These are phyloP conservation scores for Amiota minor DNA, from an alignment of 2,888 invertebrate species.

Conservation along the genomic window DNA sequence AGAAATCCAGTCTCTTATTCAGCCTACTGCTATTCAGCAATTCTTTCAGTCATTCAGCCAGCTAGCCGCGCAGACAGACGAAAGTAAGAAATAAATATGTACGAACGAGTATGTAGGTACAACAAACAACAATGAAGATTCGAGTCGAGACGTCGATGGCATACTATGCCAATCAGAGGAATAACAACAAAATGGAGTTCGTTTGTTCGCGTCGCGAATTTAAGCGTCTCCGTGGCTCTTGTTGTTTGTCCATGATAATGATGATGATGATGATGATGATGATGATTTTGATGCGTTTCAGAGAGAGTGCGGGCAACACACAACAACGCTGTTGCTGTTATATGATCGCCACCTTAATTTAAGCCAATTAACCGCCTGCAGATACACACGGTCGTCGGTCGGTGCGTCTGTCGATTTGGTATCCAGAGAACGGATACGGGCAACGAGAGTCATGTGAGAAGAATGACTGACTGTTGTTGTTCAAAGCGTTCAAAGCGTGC, in stretches of 20 bases:
- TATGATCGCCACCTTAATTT: slow-evolving; percentile 73
- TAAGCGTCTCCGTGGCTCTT: slow-evolving; percentile 27
- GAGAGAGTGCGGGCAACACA: slow-evolving; percentile 18
- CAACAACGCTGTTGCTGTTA: slow-evolving; percentile 55
- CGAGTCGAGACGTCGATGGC: slow-evolving; percentile 27
- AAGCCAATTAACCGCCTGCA: slow-evolving; percentile 72
- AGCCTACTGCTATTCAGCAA: no score
- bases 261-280: slow-evolving; percentile 31
- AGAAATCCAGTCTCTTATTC: no score
- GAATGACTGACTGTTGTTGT: not conserved
- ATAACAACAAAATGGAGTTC: slow-evolving; percentile 53
- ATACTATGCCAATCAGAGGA: slow-evolving; percentile 19
- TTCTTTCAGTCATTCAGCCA: no score
- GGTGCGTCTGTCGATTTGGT: not conserved
- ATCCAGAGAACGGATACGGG: slow-evolving; percentile 1
- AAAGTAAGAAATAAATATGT: slow-evolving; percentile 37
- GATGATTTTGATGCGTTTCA: slow-evolving; percentile 54
- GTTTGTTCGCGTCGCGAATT: slow-evolving; percentile 55
- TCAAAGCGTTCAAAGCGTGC: not conserved
- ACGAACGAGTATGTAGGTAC: not conserved
- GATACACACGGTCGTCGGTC: slow-evolving; percentile 24
- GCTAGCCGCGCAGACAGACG: not conserved
- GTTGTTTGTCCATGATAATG: slow-evolving; percentile 39
- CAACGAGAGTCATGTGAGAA: not conserved
- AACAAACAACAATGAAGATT: slow-evolving; percentile 33